Conservation (phyloP, 2,113 vertebrate genomes). For the Nannobrachium achirus region DNA sequence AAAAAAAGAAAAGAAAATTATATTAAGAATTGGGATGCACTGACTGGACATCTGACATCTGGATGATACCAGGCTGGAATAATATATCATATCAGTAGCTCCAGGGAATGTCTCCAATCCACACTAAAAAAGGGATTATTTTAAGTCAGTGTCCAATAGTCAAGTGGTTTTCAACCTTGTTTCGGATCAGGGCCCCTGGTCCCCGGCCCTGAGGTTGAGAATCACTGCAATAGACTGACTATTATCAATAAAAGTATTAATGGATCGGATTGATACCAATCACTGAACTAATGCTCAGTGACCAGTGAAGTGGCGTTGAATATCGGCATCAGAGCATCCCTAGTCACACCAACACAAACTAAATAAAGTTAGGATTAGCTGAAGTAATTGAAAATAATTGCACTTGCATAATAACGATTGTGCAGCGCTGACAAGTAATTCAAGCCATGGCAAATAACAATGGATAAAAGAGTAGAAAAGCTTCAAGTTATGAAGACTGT, state of each 20-base stretch:
- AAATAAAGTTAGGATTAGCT: too few species aligned
- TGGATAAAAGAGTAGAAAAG: not conserved
- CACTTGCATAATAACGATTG: conserved; percentile 23
- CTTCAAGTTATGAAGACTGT: not conserved
- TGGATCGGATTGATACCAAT: not conserved
- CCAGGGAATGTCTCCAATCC: too few species aligned
- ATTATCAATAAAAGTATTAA: not conserved
- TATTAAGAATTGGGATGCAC: not conserved
- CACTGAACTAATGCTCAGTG: not conserved
- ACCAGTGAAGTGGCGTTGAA: not conserved
- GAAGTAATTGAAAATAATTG: not conserved
- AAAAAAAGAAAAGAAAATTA: not conserved
- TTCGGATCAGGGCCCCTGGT: too few species aligned
- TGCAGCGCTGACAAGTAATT: conserved; percentile 6
- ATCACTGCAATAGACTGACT: too few species aligned
- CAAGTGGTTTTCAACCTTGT: too few species aligned
- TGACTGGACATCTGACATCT: too few species aligned
- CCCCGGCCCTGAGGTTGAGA: too few species aligned
- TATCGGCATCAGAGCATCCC: not conserved
- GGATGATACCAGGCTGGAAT: too few species aligned
- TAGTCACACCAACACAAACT: not conserved
- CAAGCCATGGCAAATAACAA: conserved; percentile 27
- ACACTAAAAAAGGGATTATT: too few species aligned
- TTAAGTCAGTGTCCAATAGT: too few species aligned
- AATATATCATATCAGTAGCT: too few species aligned